Evolutionary conservation across 2,113 vertebrate species (phyloP).

Genomic region (Lasiurus borealis): DNA sequence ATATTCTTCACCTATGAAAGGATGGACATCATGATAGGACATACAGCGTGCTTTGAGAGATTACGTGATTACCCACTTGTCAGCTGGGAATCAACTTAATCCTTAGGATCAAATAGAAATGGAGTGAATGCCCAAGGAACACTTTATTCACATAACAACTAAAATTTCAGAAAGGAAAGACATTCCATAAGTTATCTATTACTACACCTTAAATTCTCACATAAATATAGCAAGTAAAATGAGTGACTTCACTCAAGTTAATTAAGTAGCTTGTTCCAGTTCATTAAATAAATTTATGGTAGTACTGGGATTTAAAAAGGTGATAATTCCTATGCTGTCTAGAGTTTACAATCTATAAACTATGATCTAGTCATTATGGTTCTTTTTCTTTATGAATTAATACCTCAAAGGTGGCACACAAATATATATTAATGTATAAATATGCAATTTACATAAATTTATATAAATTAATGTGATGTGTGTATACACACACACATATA

Average conservation of each 20-base stretch:
- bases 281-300: background rate
- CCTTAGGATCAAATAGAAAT: background rate
- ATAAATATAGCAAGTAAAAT: background rate
- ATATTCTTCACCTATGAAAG: background rate
- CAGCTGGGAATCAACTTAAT: no score
- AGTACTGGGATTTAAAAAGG: background rate
- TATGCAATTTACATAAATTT: background rate
- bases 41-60: background rate
- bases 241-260: background rate
- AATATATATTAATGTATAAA: background rate
- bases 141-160: background rate
- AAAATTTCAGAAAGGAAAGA: background rate
- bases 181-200: background rate
- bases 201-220: background rate
- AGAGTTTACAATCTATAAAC: background rate
- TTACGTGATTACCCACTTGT: fast-evolving
- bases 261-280: background rate
- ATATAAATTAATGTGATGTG: background rate
- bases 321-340: background rate
- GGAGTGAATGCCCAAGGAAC: background rate
- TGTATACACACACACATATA: no score
- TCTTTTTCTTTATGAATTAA: background rate
- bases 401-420: background rate
- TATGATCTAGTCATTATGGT: background rate
- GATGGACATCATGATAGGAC: background rate